Conservation (phyloP, 1,140 invertebrate genomes). For the Drusus annulatus region DNA sequence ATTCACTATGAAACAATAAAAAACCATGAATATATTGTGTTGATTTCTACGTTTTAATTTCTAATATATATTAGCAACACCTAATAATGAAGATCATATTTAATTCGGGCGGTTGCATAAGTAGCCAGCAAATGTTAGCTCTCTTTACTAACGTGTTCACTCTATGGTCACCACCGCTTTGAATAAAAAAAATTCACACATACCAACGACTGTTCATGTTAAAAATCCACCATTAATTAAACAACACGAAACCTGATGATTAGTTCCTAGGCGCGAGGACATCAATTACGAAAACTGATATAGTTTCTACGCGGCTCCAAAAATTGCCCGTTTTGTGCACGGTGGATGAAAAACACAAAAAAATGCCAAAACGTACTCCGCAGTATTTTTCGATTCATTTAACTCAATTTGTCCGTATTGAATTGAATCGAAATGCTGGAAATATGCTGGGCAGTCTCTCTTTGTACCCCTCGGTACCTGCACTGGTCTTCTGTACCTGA, state of each 20-base stretch:
- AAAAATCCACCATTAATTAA: too few species aligned
- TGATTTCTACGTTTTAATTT: too few species aligned
- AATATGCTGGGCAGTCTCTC: slow-evolving; percentile 8
- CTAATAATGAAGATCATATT: too few species aligned
- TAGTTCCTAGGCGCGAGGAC: not conserved
- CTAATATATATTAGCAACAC: too few species aligned
- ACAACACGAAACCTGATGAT: not conserved
- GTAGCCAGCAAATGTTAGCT: too few species aligned
- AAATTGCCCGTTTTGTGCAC: slow-evolving; percentile 15
- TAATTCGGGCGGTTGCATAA: too few species aligned
- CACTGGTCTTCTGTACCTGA: not conserved
- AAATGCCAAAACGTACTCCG: not conserved
- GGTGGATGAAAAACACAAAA: not conserved
- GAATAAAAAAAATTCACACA: too few species aligned
- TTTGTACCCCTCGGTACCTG: not conserved
- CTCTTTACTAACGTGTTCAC: too few species aligned
- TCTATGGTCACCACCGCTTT: too few species aligned
- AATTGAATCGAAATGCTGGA: slow-evolving; percentile 38
- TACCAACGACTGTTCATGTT: too few species aligned
- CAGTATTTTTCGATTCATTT: slow-evolving; percentile 38
- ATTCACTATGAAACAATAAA: too few species aligned
- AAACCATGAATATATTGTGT: too few species aligned
- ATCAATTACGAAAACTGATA: not conserved
- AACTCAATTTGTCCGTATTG: slow-evolving; percentile 36
- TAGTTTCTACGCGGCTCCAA: not conserved